Evolutionary conservation across 2,113 vertebrate species (phyloP).

Genomic region (Aegotheles bennettii): DNA sequence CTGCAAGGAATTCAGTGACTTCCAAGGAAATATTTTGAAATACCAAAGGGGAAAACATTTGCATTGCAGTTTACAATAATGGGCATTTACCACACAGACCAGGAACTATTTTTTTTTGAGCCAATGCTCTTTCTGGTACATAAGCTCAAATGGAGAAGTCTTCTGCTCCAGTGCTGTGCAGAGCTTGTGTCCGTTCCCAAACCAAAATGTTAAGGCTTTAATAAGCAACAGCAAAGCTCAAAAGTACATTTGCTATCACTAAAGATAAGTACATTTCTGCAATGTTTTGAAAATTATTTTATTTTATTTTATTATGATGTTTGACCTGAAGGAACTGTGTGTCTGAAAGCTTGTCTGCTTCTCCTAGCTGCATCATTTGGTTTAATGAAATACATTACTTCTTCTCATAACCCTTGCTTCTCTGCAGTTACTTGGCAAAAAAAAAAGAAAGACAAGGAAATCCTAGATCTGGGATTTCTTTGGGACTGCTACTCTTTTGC

Average conservation of each 20-base stretch:
- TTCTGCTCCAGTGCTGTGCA: background rate
- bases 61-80: background rate
- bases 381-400: conserved; percentile 5
- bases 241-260: background rate
- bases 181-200: background rate
- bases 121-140: background rate
- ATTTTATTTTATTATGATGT: background rate
- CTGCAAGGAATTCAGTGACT: background rate
- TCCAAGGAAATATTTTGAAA: background rate
- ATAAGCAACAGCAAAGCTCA: background rate
- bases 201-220: background rate
- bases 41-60: background rate
- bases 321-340: background rate
- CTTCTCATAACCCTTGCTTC: background rate
- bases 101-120: background rate
- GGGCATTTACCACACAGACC: background rate
- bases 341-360: background rate
- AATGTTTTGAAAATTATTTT: background rate
- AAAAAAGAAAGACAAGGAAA: background rate
- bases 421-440: background rate
- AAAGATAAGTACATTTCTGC: background rate
- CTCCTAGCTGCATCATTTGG: conserved; percentile 1
- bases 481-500: background rate
- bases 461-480: background rate
- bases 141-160: background rate